Percentiles rank a stretch among this genome's conserved stretches.
Evolutionary conservation across 2,797 vertebrate species (phyloP).

Genomic region (Hyperoplus lanceolatus): DNA sequence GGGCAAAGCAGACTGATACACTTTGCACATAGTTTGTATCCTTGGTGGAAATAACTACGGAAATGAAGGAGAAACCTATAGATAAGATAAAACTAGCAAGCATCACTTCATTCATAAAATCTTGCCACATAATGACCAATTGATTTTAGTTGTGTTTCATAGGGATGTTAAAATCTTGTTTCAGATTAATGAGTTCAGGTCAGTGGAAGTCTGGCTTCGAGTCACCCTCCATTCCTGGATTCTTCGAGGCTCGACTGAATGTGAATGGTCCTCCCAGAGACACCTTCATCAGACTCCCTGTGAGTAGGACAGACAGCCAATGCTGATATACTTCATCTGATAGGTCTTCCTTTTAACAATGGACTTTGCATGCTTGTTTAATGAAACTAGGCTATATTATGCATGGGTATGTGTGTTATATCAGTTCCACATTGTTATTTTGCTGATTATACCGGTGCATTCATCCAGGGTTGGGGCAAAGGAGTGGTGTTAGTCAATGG

Average conservation of each 20-base stretch:
- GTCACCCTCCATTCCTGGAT: conserved; percentile 83
- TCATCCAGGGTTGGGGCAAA: conserved; percentile 91
- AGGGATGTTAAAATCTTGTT: conserved; percentile 31
- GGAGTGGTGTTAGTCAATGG: conserved; percentile 92
- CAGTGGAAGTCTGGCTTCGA: conserved; percentile 84
- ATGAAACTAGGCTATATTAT: not conserved
- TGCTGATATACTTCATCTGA: not conserved
- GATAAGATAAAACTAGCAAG: no score
- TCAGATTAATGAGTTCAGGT: conserved; percentile 78
- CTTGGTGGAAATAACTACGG: no score
- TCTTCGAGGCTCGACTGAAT: conserved; percentile 86
- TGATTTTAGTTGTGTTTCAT: conserved; percentile 10
- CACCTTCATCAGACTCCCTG: conserved; percentile 91
- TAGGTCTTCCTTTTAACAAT: not conserved
- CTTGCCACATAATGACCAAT: not conserved
- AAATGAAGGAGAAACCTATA: no score
- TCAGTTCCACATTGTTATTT: not conserved
- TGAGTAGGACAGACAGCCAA: conserved; percentile 50
- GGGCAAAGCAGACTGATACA: not conserved
- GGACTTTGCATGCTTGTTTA: not conserved
- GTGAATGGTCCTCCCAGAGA: conserved; percentile 86
- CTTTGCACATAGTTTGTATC: not conserved
- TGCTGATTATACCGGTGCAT: conserved; percentile 17
- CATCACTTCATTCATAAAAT: no score
- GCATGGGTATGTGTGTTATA: not conserved